Conservation (phyloP, 2,797 vertebrate genomes). For the Hemitrygon akajei region DNA sequence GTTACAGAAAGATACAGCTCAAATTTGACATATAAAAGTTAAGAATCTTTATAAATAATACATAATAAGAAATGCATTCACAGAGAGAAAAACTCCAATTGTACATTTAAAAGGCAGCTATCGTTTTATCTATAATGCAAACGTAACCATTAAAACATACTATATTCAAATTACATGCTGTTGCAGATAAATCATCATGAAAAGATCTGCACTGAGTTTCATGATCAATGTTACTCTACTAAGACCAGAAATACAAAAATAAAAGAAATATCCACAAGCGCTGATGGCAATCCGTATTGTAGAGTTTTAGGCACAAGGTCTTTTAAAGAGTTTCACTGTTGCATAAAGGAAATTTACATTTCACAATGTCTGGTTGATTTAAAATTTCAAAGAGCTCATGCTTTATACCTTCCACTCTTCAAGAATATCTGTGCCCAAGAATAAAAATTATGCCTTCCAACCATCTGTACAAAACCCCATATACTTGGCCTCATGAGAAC, state of each 20-base stretch:
- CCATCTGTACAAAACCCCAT: slow-evolving; percentile 67
- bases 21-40: slow-evolving; percentile 87
- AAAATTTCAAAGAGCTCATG: slow-evolving; percentile 70
- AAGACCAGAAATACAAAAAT: slow-evolving; percentile 86
- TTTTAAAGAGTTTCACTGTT: slow-evolving; percentile 81
- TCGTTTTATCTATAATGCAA: slow-evolving; percentile 90
- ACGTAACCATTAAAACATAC: slow-evolving; percentile 97
- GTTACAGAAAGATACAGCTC: slow-evolving; percentile 67
- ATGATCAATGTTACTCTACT: slow-evolving; percentile 95
- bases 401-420: slow-evolving; percentile 19
- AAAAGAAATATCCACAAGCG: slow-evolving; percentile 83
- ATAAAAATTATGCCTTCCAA: slow-evolving; percentile 63
- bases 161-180: slow-evolving; percentile 91
- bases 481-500: slow-evolving; percentile 65
- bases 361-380: slow-evolving; percentile 86
- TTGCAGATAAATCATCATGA: slow-evolving; percentile 99
- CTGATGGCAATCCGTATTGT: slow-evolving; percentile 70
- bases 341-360: slow-evolving; percentile 91
- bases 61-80: slow-evolving; percentile 77
- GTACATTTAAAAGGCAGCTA: slow-evolving; percentile 83
- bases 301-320: slow-evolving; percentile 80
- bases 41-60: slow-evolving; percentile 97
- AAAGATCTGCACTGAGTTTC: slow-evolving; percentile 94
- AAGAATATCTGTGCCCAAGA: slow-evolving; percentile 16
- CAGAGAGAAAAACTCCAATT: slow-evolving; percentile 76